These are phyloP conservation scores for Cacatua alba DNA, from an alignment of 2,113 vertebrate species.

Conservation along the genomic window DNA sequence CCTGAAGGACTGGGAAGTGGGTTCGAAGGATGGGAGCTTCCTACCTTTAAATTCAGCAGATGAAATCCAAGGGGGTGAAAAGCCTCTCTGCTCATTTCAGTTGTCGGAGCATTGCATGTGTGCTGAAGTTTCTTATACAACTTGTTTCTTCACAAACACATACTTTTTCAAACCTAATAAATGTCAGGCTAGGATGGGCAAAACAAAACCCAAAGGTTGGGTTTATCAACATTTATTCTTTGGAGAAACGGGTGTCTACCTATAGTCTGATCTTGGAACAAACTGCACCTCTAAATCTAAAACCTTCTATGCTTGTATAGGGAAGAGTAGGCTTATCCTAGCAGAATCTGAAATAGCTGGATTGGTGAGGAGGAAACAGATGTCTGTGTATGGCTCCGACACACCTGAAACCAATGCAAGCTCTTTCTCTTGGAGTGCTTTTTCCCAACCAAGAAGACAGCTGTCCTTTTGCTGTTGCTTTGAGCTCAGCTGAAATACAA, in stretches of 20 bases:
- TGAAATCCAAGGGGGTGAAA: background rate
- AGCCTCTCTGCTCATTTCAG: background rate
- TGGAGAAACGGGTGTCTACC: background rate
- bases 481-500: background rate
- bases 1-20: background rate
- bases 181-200: background rate
- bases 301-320: background rate
- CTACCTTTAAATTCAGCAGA: background rate
- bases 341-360: background rate
- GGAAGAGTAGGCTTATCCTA: background rate
- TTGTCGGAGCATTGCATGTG: background rate
- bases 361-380: background rate
- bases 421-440: background rate
- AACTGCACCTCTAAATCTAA: background rate
- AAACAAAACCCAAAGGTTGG: background rate
- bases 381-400: background rate
- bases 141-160: background rate
- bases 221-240: background rate
- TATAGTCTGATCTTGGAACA: background rate
- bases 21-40: background rate
- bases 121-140: background rate
- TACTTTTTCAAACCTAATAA: background rate
- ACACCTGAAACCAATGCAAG: background rate
- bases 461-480: background rate
- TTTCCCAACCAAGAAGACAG: background rate